Conservation (phyloP, 2,888 invertebrate species). For the Meganola albula region DNA sequence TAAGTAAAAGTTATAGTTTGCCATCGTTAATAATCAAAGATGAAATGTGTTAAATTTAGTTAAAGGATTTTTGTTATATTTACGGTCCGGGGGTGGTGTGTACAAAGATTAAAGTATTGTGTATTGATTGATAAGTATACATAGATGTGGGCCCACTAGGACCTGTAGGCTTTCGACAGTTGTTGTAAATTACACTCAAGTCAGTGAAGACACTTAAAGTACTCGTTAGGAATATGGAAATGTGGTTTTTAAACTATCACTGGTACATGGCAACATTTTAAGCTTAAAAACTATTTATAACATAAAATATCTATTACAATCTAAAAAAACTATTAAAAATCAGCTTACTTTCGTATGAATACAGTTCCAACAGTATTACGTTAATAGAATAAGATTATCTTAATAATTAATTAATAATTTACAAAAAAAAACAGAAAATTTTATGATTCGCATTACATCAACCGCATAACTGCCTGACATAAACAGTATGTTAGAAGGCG, state of each 20-base stretch:
- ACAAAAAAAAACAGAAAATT: slow-evolving; percentile 2
- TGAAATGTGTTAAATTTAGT: slow-evolving; percentile 70
- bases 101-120: slow-evolving; percentile 73
- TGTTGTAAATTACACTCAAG: slow-evolving; percentile 65
- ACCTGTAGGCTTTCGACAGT: slow-evolving; percentile 58
- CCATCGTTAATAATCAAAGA: slow-evolving; percentile 76
- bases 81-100: slow-evolving; percentile 53
- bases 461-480: no score
- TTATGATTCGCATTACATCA: slow-evolving; percentile 21
- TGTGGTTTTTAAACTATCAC: slow-evolving; percentile 36
- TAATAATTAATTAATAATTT: slow-evolving; percentile 9
- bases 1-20: slow-evolving; percentile 71
- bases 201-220: slow-evolving; percentile 73
- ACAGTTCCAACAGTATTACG: slow-evolving; percentile 28
- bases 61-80: slow-evolving; percentile 70
- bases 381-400: slow-evolving; percentile 14
- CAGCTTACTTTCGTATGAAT: slow-evolving; percentile 26
- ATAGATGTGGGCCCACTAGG: slow-evolving; percentile 53
- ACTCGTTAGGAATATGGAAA: slow-evolving; percentile 66
- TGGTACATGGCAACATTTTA: slow-evolving; percentile 28
- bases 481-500: no score
- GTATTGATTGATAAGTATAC: slow-evolving; percentile 61
- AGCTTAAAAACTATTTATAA: no score
- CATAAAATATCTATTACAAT: no score
- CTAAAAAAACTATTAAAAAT: background rate